phyloP scores from a whole-genome alignment of 2,888 invertebrate species.

The Melanostoma scalare region DNA sequence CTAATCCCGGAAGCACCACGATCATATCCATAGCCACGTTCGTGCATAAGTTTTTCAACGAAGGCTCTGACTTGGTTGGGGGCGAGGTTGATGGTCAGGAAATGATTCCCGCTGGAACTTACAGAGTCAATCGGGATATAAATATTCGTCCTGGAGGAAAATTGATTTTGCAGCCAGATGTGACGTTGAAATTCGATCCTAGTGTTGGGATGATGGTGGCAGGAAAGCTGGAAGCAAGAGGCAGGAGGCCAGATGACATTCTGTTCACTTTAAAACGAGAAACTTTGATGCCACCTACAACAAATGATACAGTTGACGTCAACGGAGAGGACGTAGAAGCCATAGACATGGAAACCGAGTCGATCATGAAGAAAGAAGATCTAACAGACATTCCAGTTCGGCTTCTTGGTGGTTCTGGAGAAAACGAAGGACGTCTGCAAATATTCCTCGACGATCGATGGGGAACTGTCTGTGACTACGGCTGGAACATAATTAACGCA shows the following conservation, averaged over 20 bases:
- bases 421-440: conserved; percentile 93
- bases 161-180: conserved; percentile 93
- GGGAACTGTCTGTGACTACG: conserved; percentile 99
- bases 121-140: conserved; percentile 96
- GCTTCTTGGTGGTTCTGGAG: conserved; percentile 90
- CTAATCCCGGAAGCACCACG: conserved; percentile 93
- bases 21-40: conserved; percentile 89
- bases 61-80: conserved; percentile 89
- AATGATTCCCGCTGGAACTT: conserved; percentile 91
- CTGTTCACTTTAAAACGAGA: conserved; percentile 91
- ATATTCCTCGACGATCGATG: conserved; percentile 92
- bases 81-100: conserved; percentile 97
- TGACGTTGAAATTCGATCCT: conserved; percentile 94
- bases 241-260: conserved; percentile 90
- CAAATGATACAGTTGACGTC: conserved; percentile 84
- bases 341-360: conserved; percentile 84
- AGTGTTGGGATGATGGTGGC: conserved; percentile 98
- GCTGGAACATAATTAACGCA: conserved; percentile 95
- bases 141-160: conserved; percentile 96
- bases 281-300: conserved; percentile 86
- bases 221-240: conserved; percentile 92
- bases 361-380: conserved; percentile 84
- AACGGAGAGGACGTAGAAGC: conserved; percentile 82
- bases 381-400: conserved; percentile 87
- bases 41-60: conserved; percentile 90